These are phyloP conservation scores for Pomacea maculata DNA, from an alignment of 1,140 invertebrate species.

Conservation along the genomic window DNA sequence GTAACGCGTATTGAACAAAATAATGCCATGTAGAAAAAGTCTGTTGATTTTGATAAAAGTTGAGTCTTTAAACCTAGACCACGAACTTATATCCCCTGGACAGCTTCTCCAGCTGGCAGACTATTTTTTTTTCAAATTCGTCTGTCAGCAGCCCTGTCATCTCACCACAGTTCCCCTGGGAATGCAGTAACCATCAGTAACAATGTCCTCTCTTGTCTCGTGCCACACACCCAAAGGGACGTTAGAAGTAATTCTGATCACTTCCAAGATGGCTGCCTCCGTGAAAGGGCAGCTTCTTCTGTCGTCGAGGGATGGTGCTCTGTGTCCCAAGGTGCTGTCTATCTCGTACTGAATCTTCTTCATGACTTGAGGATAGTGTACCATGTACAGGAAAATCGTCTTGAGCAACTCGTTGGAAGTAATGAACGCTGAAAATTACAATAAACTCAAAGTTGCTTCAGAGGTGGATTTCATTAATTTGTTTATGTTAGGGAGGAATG, in stretches of 20 bases:
- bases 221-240: constrained; percentile 58
- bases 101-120: too few species aligned
- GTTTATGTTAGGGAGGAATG: too few species aligned
- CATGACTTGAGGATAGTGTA: constrained; percentile 61
- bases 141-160: too few species aligned
- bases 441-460: too few species aligned
- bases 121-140: too few species aligned
- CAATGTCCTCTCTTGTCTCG: constrained; percentile 8
- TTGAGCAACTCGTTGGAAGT: constrained; percentile 34
- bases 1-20: not conserved
- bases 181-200: not conserved
- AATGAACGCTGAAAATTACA: constrained; percentile 10
- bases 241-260: constrained; percentile 41
- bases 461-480: too few species aligned
- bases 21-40: not conserved
- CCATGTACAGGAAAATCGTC: constrained; percentile 40
- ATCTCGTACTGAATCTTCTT: constrained; percentile 34
- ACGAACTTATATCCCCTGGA: too few species aligned
- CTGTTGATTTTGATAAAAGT: too few species aligned
- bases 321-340: constrained; percentile 23
- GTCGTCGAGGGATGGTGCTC: constrained; percentile 26
- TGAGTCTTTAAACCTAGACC: too few species aligned
- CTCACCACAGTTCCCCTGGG: constrained; percentile 15
- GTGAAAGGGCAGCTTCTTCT: constrained; percentile 45
- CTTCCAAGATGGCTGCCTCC: constrained; percentile 45